A percentile compares a stretch with the other conserved stretches of the same genome.
Conservation (phyloP, 2,113 vertebrate genomes). For the Oreochromis spilurus region DNA sequence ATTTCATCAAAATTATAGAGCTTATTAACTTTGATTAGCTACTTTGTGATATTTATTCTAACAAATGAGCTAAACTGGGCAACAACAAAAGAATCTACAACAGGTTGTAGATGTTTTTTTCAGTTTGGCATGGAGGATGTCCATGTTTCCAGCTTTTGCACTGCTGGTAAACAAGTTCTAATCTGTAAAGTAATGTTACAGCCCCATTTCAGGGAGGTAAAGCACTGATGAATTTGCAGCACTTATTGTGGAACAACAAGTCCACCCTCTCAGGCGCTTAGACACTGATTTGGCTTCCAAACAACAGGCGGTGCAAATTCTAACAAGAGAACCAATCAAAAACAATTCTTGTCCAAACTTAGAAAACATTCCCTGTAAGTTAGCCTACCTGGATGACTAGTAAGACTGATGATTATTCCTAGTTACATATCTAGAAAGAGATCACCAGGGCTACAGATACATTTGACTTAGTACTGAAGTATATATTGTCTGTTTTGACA, state of each 20-base stretch:
- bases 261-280: accelerated
- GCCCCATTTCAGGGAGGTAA: background rate
- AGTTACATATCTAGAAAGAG: background rate
- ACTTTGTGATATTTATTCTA: background rate
- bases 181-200: background rate
- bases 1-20: background rate
- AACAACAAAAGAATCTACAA: background rate
- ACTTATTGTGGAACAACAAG: background rate
- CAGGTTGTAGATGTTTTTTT: background rate
- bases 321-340: background rate
- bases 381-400: background rate
- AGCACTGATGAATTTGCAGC: background rate
- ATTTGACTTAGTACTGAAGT: background rate
- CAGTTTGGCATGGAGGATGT: background rate
- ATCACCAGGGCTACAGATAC: background rate
- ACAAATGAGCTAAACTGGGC: background rate
- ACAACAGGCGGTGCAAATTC: background rate
- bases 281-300: background rate
- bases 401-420: background rate
- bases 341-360: background rate
- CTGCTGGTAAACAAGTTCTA: background rate
- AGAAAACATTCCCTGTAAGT: background rate
- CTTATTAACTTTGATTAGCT: background rate
- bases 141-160: background rate
- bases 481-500: background rate